Base-by-base conservation (phyloP, 2,888 invertebrate species). In the Hyppa rectilinea region DNA sequence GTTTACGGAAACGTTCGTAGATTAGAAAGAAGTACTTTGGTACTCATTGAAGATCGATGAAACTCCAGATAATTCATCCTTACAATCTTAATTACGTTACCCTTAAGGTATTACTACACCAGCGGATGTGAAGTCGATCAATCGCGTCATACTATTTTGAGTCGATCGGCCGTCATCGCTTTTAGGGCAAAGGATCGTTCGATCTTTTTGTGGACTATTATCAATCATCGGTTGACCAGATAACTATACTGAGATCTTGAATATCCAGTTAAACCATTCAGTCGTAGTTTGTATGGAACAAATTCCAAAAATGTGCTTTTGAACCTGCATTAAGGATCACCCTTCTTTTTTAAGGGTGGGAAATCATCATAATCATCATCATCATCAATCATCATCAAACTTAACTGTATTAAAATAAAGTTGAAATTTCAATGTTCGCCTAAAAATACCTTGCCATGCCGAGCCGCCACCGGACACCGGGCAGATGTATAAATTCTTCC, bases 41-140 rank as follows among this genome's bases (percentile, higher is more conserved):
- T 55, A 43, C 49, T 62, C 26, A n/a, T 43, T 29, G 52, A 49
- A 66, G 62, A 70, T 52, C 59, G 65, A 78, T 66, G n/a, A 49
- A 55, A 23, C 66, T 75, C 36, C 40, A 58, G 62, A 72, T 77
- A 73, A 64, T 68, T 72, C 43, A 38, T 59, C 1, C 49, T 60
- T 50, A 53, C 47, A 56, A 59, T 43, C 50, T 66, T 71, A 76
- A 66, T 58, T 40, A 49, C 29, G 12, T 58, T 65, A 43, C 6
- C 36, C 52, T 63, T 49, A 56, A n/a, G 43, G 36, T 20, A 12
- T 50, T 20, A n/a, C 20, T 29, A 53, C 58, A 73, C 34, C 2
- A 29, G 23, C 20, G 23, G 4, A 43, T 64, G 34, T 20, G 29
- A 29, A 20, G 45, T 29, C 26, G 47, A 71, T 53, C 53, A 34